A percentile compares a stretch with the other conserved stretches of the same genome.
Conservation (phyloP, 2,113 vertebrate species). For the Brachypodius melanocephalos region DNA sequence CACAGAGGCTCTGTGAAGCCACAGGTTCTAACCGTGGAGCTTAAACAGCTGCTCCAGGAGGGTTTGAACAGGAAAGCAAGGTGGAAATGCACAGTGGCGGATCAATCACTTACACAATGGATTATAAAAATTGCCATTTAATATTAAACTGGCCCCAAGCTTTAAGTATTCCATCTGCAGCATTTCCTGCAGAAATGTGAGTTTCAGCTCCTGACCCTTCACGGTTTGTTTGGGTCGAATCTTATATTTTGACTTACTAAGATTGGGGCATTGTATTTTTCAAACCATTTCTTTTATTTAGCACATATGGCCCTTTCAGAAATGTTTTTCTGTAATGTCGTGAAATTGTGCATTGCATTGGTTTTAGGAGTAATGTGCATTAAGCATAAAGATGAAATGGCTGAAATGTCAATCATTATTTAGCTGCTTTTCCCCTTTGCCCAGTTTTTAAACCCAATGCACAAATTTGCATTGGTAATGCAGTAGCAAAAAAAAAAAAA, state of each 20-base stretch:
- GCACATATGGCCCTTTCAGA: not conserved
- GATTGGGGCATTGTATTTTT: not conserved
- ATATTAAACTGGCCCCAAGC: not conserved
- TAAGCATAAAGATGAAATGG: not conserved
- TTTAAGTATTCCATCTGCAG: not conserved
- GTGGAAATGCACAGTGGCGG: not conserved
- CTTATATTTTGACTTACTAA: not conserved
- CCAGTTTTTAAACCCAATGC: not conserved
- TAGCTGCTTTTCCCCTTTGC: not conserved
- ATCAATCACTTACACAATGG: not conserved
- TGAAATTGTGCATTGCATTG: not conserved
- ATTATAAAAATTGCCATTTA: not conserved
- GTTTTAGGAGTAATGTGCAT: not conserved
- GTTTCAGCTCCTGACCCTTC: not conserved
- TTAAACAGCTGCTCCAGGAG: not conserved
- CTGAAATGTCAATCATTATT: slow-evolving; percentile 9
- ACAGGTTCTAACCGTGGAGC: not conserved
- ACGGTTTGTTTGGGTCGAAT: not conserved
- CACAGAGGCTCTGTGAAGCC: not conserved
- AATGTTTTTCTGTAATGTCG: not conserved
- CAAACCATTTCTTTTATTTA: not conserved
- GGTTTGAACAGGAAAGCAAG: not conserved
- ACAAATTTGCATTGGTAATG: slow-evolving; percentile 6
- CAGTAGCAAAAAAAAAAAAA: not conserved
- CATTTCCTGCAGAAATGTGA: not conserved